A percentile compares a stretch with the other conserved stretches of the same genome.
Evolutionary conservation across 2,797 vertebrate species (phyloP).

Genomic region (Mormyrus hasselquistii): DNA sequence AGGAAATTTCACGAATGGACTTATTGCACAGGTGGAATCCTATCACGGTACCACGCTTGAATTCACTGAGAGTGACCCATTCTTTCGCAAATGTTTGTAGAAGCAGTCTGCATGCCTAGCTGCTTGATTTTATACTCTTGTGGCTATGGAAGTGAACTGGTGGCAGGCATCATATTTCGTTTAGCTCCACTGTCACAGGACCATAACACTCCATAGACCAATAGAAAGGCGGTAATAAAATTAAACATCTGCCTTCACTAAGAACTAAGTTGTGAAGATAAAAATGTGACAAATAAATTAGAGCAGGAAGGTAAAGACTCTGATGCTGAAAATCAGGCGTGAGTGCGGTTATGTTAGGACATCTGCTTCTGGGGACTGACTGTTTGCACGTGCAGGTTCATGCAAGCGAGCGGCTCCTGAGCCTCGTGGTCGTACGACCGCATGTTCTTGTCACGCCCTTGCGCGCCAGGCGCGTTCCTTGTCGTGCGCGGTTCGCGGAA

Average conservation of each 20-base stretch:
- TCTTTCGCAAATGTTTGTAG: not conserved
- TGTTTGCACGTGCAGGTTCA: not conserved
- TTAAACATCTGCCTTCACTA: not conserved
- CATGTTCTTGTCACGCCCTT: not conserved
- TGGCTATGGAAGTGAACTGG: not conserved
- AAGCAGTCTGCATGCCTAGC: not conserved
- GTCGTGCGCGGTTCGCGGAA: not conserved
- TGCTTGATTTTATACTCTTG: not conserved
- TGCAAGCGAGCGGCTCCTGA: not conserved
- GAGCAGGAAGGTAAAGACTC: not conserved
- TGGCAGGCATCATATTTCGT: not conserved
- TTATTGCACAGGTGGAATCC: not conserved
- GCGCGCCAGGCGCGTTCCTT: not conserved
- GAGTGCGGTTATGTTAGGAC: not conserved
- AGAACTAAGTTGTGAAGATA: not conserved
- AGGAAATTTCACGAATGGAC: not conserved
- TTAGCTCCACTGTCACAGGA: not conserved
- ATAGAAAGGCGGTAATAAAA: not conserved
- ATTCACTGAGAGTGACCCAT: not conserved
- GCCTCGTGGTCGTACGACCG: not conserved
- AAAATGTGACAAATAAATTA: not conserved
- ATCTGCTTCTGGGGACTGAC: not conserved
- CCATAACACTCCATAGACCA: not conserved
- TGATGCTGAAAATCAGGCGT: not conserved
- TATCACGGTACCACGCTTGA: not conserved